These are phyloP conservation scores for Amblyjoppa proteus DNA, from an alignment of 2,888 invertebrate species.

Conservation along the genomic window DNA sequence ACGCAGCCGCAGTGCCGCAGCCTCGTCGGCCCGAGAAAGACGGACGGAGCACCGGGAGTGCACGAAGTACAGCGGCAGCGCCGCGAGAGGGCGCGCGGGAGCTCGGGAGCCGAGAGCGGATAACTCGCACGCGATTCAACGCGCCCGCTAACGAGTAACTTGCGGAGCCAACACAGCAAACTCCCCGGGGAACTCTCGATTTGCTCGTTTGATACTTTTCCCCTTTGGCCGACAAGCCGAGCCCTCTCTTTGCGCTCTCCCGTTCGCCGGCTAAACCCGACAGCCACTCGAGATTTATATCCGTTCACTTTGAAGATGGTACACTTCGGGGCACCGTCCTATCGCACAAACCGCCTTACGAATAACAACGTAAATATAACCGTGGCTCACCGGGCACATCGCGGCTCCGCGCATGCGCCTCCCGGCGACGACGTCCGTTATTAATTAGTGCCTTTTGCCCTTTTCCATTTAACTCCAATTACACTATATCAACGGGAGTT, in stretches of 20 bases:
- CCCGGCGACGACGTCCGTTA: conserved; percentile 37
- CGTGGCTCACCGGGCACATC: background rate
- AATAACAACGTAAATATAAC: background rate
- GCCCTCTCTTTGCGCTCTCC: conserved; percentile 29
- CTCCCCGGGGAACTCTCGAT: conserved; percentile 65
- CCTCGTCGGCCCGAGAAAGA: conserved; percentile 55
- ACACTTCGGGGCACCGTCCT: conserved; percentile 29
- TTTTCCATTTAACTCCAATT: conserved; percentile 53
- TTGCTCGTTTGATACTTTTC: conserved; percentile 67
- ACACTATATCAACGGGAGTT: conserved; percentile 21
- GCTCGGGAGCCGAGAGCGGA: conserved; percentile 42
- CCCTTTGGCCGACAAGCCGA: conserved; percentile 30
- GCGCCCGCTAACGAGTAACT: conserved; percentile 68
- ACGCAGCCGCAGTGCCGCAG: conserved; percentile 45
- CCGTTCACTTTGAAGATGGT: conserved; percentile 62
- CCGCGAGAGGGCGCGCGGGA: conserved; percentile 12
- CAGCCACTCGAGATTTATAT: conserved; percentile 59
- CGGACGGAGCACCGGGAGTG: conserved; percentile 19
- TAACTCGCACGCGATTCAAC: conserved; percentile 69
- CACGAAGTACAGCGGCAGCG: conserved; percentile 37
- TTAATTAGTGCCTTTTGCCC: conserved; percentile 51
- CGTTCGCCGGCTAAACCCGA: conserved; percentile 53
- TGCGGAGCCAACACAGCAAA: conserved; percentile 63
- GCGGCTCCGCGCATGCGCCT: background rate
- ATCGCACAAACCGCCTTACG: background rate